Evolutionary conservation across 2,888 invertebrate species (phyloP), one percentile per base, ranked within the genome.

Genomic region (Ceriagrion tenellum): DNA sequence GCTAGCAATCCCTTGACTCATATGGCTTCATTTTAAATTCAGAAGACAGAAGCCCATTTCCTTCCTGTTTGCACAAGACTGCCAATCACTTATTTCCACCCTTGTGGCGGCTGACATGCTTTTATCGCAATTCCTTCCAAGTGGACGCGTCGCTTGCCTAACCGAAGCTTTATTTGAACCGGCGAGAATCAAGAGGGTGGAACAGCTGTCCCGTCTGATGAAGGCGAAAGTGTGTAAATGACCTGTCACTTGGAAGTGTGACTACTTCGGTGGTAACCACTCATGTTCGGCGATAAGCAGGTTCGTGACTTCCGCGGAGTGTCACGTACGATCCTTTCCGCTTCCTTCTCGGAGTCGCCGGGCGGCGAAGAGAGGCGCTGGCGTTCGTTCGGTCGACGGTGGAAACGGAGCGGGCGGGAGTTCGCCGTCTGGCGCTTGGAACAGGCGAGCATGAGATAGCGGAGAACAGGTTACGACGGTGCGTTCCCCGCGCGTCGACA

Each of bases 261-360:
- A 69, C 26, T 69, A 13, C 0, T 0, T 69, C n/a, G n/a, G 69
- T 69, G 69, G 69, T n/a, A 69, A n/a, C 26, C 69, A 13, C 20
- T 8, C 69, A 10, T 12, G n/a, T 23, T 69, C 69, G 69, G 69
- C n/a, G 69, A n/a, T 69, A 69, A 69, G 69, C 69, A 12, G n/a
- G 69, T 69, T 69, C 69, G n/a, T 69, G 69, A 69, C 69, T 69
- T 69, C 69, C 69, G n/a, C 69, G n/a, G 59, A 59, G 26, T 69
- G 69, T 69, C 69, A 69, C 69, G 69, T 12, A 12, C 69, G 13
- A 69, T 69, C 69, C n/a, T n/a, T 69, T 69, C 69, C n/a, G 69
- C 69, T 69, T n/a, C 26, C n/a, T 12, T 69, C 69, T n/a, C 69
- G 69, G n/a, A 69, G 69, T 69, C n/a, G n/a, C 69, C 69, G 69